These are phyloP conservation scores for Drosophila santomea DNA, from an alignment of 1,140 invertebrate species.

Conservation along the genomic window DNA sequence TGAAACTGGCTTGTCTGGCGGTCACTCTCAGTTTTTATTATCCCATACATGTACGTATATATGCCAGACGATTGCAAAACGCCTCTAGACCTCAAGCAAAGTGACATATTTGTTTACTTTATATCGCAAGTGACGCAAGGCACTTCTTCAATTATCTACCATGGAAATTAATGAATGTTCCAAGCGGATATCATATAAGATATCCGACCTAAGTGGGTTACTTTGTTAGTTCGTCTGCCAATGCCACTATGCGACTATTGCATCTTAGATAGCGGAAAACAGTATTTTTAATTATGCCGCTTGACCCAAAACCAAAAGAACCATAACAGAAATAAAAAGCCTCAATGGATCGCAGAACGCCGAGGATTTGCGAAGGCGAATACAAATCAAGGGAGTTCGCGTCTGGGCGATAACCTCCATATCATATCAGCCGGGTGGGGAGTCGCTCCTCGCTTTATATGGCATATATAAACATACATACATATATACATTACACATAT, in stretches of 20 bases:
- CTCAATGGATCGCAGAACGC: slow-evolving; percentile 22
- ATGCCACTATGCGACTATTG: slow-evolving; percentile 11
- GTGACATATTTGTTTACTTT: slow-evolving; percentile 48
- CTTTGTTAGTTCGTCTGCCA: slow-evolving; percentile 29
- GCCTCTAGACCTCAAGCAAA: slow-evolving; percentile 49
- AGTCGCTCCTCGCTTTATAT: slow-evolving; percentile 10
- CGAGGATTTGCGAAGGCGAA: slow-evolving; percentile 28
- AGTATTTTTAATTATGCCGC: slow-evolving; percentile 58
- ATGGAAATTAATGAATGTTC: slow-evolving; percentile 68
- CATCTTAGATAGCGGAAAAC: slow-evolving; percentile 49
- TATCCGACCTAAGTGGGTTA: slow-evolving; percentile 27
- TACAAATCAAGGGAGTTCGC: slow-evolving; percentile 70
- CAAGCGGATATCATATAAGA: slow-evolving; percentile 58
- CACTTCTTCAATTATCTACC: slow-evolving; percentile 52
- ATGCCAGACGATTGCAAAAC: slow-evolving; percentile 25
- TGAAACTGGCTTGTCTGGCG: slow-evolving; percentile 11
- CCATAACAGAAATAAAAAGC: slow-evolving; percentile 4
- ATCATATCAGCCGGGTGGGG: slow-evolving; percentile 58
- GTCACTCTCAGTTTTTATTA: background rate
- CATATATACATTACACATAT: background rate
- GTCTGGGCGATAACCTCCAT: slow-evolving; percentile 67
- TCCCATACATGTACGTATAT: slow-evolving; percentile 1
- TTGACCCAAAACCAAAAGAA: slow-evolving; percentile 20
- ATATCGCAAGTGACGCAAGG: slow-evolving; percentile 43
- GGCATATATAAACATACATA: too few relatives aligned